A percentile compares a stretch with the other conserved stretches of the same genome.
These are phyloP conservation scores for Eupithecia dodoneata DNA, from an alignment of 2,888 invertebrate genomes.

Conservation along the genomic window DNA sequence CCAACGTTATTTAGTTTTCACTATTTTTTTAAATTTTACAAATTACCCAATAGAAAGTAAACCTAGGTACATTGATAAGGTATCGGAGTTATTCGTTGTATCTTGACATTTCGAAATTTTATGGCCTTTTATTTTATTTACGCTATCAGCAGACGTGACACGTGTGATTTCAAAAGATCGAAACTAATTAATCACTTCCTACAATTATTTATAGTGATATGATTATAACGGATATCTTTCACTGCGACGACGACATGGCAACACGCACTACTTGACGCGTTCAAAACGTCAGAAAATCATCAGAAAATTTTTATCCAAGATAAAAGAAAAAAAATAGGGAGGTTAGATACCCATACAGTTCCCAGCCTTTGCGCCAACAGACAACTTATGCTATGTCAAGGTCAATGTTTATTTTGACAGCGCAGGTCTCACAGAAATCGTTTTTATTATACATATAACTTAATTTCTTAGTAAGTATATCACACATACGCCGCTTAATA, in stretches of 20 bases:
- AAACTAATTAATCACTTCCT: background rate
- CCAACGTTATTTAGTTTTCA: background rate
- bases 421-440: too few species aligned
- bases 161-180: background rate
- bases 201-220: background rate
- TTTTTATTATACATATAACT: too few species aligned
- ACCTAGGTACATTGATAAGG: background rate
- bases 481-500: too few species aligned
- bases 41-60: background rate
- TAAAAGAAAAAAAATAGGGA: background rate
- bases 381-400: too few species aligned
- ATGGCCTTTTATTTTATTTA: background rate
- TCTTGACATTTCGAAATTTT: background rate
- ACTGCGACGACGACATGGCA: background rate
- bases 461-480: too few species aligned
- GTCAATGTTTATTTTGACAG: too few species aligned
- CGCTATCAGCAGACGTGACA: slow-evolving; percentile 1
- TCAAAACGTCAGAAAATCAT: background rate
- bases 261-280: background rate
- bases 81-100: background rate
- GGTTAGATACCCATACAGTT: too few species aligned
- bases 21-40: background rate
- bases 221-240: background rate
- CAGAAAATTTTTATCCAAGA: background rate
- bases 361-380: too few species aligned